These are phyloP conservation scores for Colletes latitarsis DNA, from an alignment of 1,140 invertebrate species.

Conservation along the genomic window DNA sequence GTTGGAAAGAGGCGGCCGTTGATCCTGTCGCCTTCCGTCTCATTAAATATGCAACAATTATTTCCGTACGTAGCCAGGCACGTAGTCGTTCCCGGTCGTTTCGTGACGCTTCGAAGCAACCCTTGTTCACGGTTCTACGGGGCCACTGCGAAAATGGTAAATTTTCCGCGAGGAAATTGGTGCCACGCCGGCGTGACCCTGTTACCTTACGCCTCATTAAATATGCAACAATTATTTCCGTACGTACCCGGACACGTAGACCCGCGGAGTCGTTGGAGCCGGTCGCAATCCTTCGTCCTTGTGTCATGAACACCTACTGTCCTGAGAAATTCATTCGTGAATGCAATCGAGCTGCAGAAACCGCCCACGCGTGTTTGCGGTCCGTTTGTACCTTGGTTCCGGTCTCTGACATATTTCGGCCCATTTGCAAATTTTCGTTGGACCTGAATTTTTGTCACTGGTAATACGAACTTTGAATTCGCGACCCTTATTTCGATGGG, in stretches of 20 bases:
- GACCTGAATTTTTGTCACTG: too few relatives aligned
- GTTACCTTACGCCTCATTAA: conserved; percentile 61
- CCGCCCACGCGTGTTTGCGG: background rate
- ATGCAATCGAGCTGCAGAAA: background rate
- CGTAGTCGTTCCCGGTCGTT: conserved; percentile 45
- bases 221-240: conserved; percentile 68
- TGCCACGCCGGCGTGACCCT: conserved; percentile 41
- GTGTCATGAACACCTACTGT: background rate
- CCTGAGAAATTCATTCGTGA: conserved; percentile 19
- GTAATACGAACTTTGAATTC: too few relatives aligned
- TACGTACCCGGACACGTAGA: conserved; percentile 43
- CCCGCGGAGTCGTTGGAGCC: conserved; percentile 29
- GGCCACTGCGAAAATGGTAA: conserved; percentile 50
- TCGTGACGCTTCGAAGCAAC: conserved; percentile 44
- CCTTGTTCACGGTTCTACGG: conserved; percentile 47
- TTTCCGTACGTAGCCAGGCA: conserved; percentile 58
- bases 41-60: conserved; percentile 72
- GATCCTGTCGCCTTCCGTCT: conserved; percentile 48
- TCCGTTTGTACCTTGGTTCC: background rate
- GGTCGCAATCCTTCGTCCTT: conserved; percentile 14
- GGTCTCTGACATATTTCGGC: background rate
- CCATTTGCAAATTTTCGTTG: background rate
- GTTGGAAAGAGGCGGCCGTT: conserved; percentile 35
- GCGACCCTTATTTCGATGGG: too few relatives aligned
- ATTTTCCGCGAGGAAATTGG: conserved; percentile 63